Percentiles rank a stretch among this genome's conserved stretches.
These are phyloP conservation scores for Poecilia latipinna DNA, from an alignment of 2,113 vertebrate species.

Conservation along the genomic window DNA sequence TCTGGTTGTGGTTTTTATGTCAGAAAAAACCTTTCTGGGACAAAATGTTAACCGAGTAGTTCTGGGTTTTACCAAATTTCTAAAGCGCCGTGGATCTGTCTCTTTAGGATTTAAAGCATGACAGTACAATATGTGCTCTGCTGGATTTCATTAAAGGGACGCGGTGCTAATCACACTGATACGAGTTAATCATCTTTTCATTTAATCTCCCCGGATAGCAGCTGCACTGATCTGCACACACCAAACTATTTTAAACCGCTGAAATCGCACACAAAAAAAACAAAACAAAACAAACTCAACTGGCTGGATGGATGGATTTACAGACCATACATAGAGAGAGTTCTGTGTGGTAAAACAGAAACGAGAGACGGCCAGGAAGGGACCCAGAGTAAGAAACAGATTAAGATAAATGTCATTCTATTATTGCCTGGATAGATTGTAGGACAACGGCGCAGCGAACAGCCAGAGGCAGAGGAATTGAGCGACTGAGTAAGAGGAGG, in stretches of 20 bases:
- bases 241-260: constrained; percentile 13
- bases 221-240: constrained; percentile 11
- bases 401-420: constrained; percentile 73
- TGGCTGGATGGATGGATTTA: background rate
- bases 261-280: too few relatives aligned
- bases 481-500: constrained; percentile 9
- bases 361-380: constrained; percentile 15
- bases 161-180: constrained; percentile 46
- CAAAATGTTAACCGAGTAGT: too few relatives aligned
- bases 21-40: too few relatives aligned
- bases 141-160: constrained; percentile 38
- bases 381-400: constrained; percentile 64
- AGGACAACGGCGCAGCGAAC: constrained; percentile 41
- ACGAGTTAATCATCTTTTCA: constrained; percentile 46
- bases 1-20: too few relatives aligned
- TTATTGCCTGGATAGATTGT: constrained; percentile 64
- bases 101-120: constrained; percentile 9
- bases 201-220: constrained; percentile 20
- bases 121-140: constrained; percentile 15
- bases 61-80: background rate
- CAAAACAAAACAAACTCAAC: too few relatives aligned
- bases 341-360: constrained; percentile 26
- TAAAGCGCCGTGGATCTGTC: background rate
- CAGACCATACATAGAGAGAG: background rate
- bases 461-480: constrained; percentile 4